Base-by-base conservation (phyloP, 2,888 invertebrate species). In the Standfussiana lucernea region DNA sequence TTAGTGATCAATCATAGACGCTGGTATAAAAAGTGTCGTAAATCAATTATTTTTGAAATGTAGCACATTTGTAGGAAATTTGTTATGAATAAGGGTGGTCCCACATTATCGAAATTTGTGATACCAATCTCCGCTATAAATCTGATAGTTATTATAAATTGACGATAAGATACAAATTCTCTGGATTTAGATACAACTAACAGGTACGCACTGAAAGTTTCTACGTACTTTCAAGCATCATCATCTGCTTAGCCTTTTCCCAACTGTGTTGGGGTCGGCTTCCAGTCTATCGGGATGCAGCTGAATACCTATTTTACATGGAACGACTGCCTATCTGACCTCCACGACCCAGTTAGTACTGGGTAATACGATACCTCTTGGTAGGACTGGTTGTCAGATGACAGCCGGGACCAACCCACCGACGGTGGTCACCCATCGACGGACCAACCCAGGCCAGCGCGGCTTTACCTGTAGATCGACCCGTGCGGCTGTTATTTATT, bases 1-100 rank as follows among this genome's bases (percentile, higher is more conserved):
- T 50, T 8, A 65, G 74, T 59, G 21, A 86, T 87, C 81, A 71
- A 84, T 86, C 83, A 81, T 75, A 72, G 70, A 62, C 61, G 18
- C 35, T 47, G n/a, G 15, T 69, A 5, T n/a, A 61, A 78, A 72
- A 84, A 70, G 15, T 59, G 53, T 24, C 62, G 37, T 80, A 35
- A 73, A 80, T 86, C 75, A 80, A 74, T 83, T 72, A 74, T 53
- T 73, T 69, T 82, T 45, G 28, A 77, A 72, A 68, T 75, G 65
- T 77, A 28, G 32, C 53, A 71, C 68, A 66, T 76, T 84, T 72
- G 75, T 61, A n/a, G 42, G 28, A 28, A 73, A 78, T 71, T 61
- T n/a, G 40, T 13, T 35, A 21, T 24, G 15, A 62, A 10, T 67
- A 35, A 65, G 24, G 69, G 42, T 77, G 53, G 69, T 68, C 45